Conservation (phyloP, 2,113 vertebrate species). For the Lycocorax pyrrhopterus region DNA sequence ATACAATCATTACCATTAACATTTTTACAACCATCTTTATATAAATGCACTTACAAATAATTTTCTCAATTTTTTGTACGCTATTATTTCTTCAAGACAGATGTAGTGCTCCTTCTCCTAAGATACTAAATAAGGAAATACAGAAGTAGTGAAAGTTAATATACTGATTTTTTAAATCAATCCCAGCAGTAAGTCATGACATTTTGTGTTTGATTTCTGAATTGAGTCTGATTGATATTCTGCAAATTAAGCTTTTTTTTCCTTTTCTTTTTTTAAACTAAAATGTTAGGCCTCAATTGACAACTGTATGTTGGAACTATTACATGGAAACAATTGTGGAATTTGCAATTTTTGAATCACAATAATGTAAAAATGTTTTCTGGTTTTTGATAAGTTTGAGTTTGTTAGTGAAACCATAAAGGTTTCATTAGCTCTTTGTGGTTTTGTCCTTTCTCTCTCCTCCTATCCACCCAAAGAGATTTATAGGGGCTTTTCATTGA, state of each 20-base stretch:
- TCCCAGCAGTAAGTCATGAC: background rate
- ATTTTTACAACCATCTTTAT: background rate
- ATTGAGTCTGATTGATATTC: background rate
- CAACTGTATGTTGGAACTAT: background rate
- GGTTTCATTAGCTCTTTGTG: constrained; percentile 48
- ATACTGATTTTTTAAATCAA: background rate
- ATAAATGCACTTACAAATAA: background rate
- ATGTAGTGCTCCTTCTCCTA: background rate
- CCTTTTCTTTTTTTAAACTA: background rate
- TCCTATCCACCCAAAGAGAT: constrained; percentile 20
- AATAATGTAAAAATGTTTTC: background rate
- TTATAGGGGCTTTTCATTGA: constrained; percentile 52
- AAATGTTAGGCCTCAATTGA: background rate
- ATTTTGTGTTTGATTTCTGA: constrained; percentile 12
- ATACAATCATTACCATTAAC: background rate
- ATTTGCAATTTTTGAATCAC: background rate
- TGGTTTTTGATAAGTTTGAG: constrained; percentile 1
- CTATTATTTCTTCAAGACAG: background rate
- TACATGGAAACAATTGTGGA: background rate
- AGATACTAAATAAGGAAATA: background rate
- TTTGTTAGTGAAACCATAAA: constrained; percentile 28
- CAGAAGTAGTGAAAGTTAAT: background rate
- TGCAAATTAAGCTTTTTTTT: background rate
- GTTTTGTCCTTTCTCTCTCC: constrained; percentile 33
- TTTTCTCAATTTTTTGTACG: background rate